A percentile compares a stretch with the other conserved stretches of the same genome.
Evolutionary conservation across 1,140 invertebrate genomes (phyloP).

Genomic region (Macrocentrus cingulum): DNA sequence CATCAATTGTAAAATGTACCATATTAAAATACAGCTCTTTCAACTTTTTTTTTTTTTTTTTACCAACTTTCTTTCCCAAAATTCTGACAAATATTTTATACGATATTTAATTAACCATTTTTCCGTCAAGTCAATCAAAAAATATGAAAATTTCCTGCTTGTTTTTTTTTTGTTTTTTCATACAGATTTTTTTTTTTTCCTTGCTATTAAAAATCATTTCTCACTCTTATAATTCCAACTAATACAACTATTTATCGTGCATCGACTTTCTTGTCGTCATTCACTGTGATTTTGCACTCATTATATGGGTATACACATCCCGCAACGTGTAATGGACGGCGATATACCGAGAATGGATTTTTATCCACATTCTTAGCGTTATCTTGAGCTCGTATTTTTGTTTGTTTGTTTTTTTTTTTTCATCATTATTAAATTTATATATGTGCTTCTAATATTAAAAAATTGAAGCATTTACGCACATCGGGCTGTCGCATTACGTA

Average conservation of each 20-base stretch:
- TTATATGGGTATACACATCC: neutral
- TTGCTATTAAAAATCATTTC: slow-evolving; percentile 13
- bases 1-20: slow-evolving; percentile 39
- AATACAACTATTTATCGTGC: too few relatives aligned
- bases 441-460: neutral
- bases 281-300: slow-evolving; percentile 2
- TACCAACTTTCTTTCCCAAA: slow-evolving; percentile 15
- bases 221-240: neutral
- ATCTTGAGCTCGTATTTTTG: slow-evolving; percentile 12
- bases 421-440: neutral
- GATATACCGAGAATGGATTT: slow-evolving; percentile 19
- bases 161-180: slow-evolving; percentile 28
- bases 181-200: neutral
- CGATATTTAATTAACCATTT: slow-evolving; percentile 12
- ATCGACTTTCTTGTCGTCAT: neutral
- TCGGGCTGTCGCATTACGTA: slow-evolving; percentile 17
- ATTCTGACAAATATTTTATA: slow-evolving; percentile 12
- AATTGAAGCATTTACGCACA: slow-evolving; percentile 4
- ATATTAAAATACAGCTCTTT: slow-evolving; percentile 47
- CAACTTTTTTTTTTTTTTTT: slow-evolving; percentile 30
- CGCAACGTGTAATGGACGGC: slow-evolving; percentile 22
- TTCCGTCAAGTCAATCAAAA: slow-evolving; percentile 39
- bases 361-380: neutral
- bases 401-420: neutral
- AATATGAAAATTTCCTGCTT: slow-evolving; percentile 46